Evolutionary conservation across 2,888 invertebrate species (phyloP).

Genomic region (Phasia obesa): DNA sequence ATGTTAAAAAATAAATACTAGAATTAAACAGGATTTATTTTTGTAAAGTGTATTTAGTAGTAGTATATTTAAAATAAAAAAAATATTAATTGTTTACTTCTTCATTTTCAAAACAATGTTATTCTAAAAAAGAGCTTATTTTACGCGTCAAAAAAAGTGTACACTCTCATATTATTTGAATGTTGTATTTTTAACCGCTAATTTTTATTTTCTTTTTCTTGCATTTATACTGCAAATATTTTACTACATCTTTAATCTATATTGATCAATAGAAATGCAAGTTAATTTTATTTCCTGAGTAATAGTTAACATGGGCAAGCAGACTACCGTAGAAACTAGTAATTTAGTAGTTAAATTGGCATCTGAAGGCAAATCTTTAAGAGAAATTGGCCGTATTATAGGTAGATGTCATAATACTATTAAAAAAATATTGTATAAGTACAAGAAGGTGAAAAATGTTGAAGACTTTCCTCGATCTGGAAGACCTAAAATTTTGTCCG

Average conservation of each 20-base stretch:
- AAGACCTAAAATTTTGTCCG: slow-evolving; percentile 7
- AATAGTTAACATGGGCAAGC: slow-evolving; percentile 13
- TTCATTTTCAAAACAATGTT: neutral
- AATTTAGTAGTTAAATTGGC: neutral
- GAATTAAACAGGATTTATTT: too few species aligned
- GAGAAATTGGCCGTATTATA: slow-evolving; percentile 1
- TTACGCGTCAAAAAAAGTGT: slow-evolving; percentile 8
- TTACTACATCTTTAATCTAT: neutral
- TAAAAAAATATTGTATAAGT: slow-evolving; percentile 15
- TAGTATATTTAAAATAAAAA: too few species aligned
- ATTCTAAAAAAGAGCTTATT: slow-evolving; percentile 3
- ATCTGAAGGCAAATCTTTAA: slow-evolving; percentile 17
- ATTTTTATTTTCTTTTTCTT: slow-evolving; percentile 1
- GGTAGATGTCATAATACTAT: neutral
- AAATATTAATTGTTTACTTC: neutral
- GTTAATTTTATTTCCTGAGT: neutral
- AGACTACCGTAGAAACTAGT: slow-evolving; percentile 1
- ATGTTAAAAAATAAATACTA: too few species aligned
- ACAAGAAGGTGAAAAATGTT: slow-evolving; percentile 1
- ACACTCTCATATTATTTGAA: slow-evolving; percentile 1
- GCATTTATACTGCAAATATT: neutral
- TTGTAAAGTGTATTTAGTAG: too few species aligned
- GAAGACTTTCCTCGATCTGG: slow-evolving; percentile 11
- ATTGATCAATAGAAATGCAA: neutral
- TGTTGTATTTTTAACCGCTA: slow-evolving; percentile 1